A percentile compares a stretch with the other conserved stretches of the same genome.
Evolutionary conservation across 2,113 vertebrate species (phyloP).

Genomic region (Brachypteracias leptosomus): DNA sequence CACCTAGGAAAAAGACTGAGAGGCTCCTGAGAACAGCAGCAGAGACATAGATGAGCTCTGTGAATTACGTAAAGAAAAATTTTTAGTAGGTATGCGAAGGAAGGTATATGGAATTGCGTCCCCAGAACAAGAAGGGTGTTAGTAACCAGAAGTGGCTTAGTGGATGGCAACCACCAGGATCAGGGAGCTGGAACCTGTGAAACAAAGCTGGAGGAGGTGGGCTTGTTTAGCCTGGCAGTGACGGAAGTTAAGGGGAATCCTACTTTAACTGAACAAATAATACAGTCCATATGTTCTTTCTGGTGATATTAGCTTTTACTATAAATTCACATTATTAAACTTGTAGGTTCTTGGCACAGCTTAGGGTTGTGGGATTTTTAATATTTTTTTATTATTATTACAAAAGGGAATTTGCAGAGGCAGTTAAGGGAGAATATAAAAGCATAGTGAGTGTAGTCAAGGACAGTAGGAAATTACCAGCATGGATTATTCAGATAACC

Average conservation of each 20-base stretch:
- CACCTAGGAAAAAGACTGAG: neutral
- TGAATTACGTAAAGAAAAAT: neutral
- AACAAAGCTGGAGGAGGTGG: neutral
- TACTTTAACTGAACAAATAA: neutral
- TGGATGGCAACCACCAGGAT: neutral
- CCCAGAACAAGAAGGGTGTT: neutral
- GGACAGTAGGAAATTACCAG: neutral
- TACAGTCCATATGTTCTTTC: neutral
- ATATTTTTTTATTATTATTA: no score
- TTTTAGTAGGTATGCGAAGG: neutral
- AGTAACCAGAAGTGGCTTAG: neutral
- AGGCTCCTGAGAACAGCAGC: neutral
- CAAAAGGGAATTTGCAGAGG: neutral
- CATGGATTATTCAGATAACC: neutral
- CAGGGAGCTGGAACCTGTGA: neutral
- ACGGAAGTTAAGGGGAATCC: neutral
- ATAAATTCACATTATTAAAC: neutral
- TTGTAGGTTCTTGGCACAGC: neutral
- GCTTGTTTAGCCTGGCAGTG: neutral
- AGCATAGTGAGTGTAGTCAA: neutral
- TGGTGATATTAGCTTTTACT: neutral
- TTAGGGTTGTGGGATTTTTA: neutral
- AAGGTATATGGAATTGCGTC: neutral
- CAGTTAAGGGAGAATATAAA: neutral
- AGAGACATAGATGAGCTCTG: neutral